phyloP scores from a whole-genome alignment of 2,113 vertebrate species.

The Platycercus adscitus region DNA sequence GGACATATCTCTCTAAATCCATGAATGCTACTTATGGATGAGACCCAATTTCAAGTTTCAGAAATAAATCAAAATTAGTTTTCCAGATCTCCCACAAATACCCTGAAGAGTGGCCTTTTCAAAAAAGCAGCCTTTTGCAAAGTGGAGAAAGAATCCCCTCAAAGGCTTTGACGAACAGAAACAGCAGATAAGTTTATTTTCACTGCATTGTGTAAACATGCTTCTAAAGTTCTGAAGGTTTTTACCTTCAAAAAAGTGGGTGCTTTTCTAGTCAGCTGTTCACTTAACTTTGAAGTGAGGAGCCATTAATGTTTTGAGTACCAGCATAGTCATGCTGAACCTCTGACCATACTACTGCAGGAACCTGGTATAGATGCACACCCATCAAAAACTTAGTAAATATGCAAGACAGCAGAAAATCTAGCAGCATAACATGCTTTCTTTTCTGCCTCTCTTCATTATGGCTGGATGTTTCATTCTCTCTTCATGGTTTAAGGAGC shows the following conservation, averaged over 20 bases:
- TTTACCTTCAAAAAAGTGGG: not conserved
- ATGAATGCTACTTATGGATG: not conserved
- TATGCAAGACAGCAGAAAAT: not conserved
- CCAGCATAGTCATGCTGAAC: not conserved
- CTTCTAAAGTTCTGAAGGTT: not conserved
- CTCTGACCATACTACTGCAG: not conserved
- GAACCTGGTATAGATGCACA: not conserved
- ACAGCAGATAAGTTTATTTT: not conserved
- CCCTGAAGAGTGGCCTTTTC: not conserved
- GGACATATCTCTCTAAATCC: not conserved
- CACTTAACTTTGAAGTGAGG: not conserved
- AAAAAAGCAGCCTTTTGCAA: not conserved
- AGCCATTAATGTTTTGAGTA: not conserved
- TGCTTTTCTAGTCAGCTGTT: not conserved
- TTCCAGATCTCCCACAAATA: not conserved
- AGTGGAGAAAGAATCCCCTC: not conserved
- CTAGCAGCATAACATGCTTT: not conserved
- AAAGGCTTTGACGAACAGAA: not conserved
- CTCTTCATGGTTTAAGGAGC: not conserved
- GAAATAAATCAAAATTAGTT: not conserved
- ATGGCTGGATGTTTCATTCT: not conserved
- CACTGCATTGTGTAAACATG: not conserved
- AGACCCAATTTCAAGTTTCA: not conserved
- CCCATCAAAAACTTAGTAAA: not conserved
- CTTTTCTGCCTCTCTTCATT: not conserved